Percentiles rank a stretch among this genome's conserved stretches.
These are phyloP conservation scores for Kryptolebias ocellatus DNA, from an alignment of 2,797 vertebrate species.

Conservation along the genomic window DNA sequence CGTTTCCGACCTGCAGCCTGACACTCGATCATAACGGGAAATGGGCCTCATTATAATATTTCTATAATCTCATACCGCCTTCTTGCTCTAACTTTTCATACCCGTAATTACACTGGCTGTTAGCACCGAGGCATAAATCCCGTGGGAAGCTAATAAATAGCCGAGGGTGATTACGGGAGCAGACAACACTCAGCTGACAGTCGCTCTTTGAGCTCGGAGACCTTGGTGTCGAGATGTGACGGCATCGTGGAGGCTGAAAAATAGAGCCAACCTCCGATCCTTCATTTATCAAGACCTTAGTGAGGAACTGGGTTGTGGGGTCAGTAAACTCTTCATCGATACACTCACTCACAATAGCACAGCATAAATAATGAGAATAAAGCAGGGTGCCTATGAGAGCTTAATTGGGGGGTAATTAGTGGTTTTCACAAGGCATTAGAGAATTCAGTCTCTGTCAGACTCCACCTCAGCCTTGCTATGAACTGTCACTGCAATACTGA, in stretches of 20 bases:
- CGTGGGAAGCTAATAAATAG: conserved; percentile 67
- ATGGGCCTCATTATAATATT: conserved; percentile 56
- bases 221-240: conserved; percentile 52
- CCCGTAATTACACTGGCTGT: conserved; percentile 59
- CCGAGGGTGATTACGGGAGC: conserved; percentile 54
- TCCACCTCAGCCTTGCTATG: background rate
- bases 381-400: conserved; percentile 21
- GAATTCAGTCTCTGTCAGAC: conserved; percentile 3
- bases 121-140: conserved; percentile 60
- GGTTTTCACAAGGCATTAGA: conserved; percentile 13
- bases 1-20: conserved; percentile 42
- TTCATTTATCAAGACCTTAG: conserved; percentile 45
- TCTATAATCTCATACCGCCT: conserved; percentile 50
- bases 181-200: conserved; percentile 57
- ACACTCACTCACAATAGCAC: conserved; percentile 11
- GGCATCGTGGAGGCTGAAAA: conserved; percentile 35
- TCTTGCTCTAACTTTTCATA: conserved; percentile 57
- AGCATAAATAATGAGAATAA: conserved; percentile 30
- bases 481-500: conserved; percentile 2
- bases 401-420: conserved; percentile 15
- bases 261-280: conserved; percentile 17
- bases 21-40: conserved; percentile 52
- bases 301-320: conserved; percentile 27
- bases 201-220: conserved; percentile 51
- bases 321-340: conserved; percentile 10